A percentile compares a stretch with the other conserved stretches of the same genome.
Evolutionary conservation across 1,140 invertebrate genomes (phyloP).

Genomic region (Brachionus plicatilis): DNA sequence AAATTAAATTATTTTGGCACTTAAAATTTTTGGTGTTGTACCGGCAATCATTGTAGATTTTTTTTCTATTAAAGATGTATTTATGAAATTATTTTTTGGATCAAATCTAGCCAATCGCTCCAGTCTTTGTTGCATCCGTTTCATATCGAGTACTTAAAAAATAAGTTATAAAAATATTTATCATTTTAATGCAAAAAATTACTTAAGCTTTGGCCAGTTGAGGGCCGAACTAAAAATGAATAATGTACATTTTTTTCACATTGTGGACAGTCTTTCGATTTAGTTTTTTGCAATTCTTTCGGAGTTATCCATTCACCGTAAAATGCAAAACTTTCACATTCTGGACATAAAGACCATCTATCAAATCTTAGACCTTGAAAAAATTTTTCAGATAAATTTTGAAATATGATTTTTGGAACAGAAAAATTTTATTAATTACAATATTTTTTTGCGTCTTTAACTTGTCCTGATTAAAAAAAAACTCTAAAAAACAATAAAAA

Average conservation of each 20-base stretch:
- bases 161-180: background rate
- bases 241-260: conserved; percentile 25
- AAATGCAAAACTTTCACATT: conserved; percentile 3
- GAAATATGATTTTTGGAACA: too few species aligned
- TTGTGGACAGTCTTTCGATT: conserved; percentile 4
- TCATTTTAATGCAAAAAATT: background rate
- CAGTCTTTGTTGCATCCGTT: conserved; percentile 23
- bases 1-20: background rate
- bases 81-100: background rate
- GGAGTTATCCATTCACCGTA: conserved; percentile 28
- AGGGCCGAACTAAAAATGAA: conserved; percentile 34
- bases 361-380: conserved; percentile 3
- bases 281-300: conserved; percentile 32
- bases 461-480: too few species aligned
- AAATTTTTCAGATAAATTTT: background rate
- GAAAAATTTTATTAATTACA: too few species aligned
- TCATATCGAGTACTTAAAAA: background rate
- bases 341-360: conserved; percentile 21
- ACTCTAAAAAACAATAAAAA: too few species aligned
- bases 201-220: conserved; percentile 18
- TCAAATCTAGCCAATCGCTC: conserved; percentile 10
- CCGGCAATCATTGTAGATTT: background rate
- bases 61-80: background rate
- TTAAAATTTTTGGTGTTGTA: background rate
- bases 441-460: too few species aligned